Base-by-base conservation (phyloP, 2,113 vertebrate species). In the Cephalopholis sonnerati region DNA sequence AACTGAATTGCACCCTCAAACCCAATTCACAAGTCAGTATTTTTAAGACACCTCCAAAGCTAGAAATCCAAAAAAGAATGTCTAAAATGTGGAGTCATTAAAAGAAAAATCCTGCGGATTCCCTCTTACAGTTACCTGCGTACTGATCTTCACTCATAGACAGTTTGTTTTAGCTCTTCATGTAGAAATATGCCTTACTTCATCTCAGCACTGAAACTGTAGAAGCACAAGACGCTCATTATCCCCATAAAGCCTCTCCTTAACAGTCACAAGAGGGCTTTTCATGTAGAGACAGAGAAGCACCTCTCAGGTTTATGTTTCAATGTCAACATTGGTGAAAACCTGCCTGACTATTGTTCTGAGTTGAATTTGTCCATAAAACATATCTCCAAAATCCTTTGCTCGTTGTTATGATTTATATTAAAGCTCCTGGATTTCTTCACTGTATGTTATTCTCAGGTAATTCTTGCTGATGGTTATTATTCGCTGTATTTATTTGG, bases 51-150 rank as follows among this genome's bases (percentile, higher is more conserved):
- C 39, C 51, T 78, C 36, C 44, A 36, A 85, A 69, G 81, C 86
- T 90, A 90, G 79, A 70, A 73, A 80, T 65, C 86, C 79, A 59
- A 84, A 74, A 83, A 51, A 36, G 18, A 44, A 61, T 13, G 41
- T 54, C 59, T 62, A 24, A 51, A 74, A 66, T 11, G 61, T 66
- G 36, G 39, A 71, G 15, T 55, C 58, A 24, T 77, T 18, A 44
- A 64, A 15, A 50, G 12, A 63, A 32, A 61, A 5, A 65, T 24
- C 4, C 27, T 59, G 11, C 58, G 58, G 61, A 51, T 74, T 51
- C 59, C 65, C 41, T 81, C 63, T 27, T 6, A 54, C 41, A 7
- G 29, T 39, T 27, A n/a, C 72, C 22, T 74, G 46, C 39, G 25
- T n/a, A 7, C 62, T 32, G 63, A 70, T 57, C 39, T 25, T 25